Conservation (phyloP, 2,113 vertebrate species). For the Rana temporaria region DNA sequence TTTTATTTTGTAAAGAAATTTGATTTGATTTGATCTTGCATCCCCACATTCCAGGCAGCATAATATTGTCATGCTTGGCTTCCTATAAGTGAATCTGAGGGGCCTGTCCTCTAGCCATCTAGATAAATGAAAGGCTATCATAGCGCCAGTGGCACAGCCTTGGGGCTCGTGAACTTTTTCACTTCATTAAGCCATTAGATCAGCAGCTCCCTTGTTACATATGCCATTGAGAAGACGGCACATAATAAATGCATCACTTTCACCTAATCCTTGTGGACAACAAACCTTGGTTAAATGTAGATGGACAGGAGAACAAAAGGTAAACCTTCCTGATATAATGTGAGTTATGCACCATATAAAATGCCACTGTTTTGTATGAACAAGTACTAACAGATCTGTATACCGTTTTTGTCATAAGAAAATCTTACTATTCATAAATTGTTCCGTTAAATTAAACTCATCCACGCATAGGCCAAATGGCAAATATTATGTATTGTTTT, state of each 20-base stretch:
- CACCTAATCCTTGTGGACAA: conserved; percentile 18
- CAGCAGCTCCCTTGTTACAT: not conserved
- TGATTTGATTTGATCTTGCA: not conserved
- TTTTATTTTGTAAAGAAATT: no score
- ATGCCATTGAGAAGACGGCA: conserved; percentile 33
- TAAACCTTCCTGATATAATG: no score
- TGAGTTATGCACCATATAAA: no score
- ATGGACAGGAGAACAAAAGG: not conserved
- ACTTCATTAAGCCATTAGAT: conserved; percentile 39
- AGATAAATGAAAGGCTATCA: not conserved
- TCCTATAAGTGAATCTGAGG: not conserved
- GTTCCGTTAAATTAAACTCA: no score
- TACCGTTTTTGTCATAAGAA: no score
- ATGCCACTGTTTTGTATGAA: no score
- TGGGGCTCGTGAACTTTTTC: conserved; percentile 26
- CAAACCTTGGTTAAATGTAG: not conserved
- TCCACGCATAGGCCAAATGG: no score
- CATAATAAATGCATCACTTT: conserved; percentile 15
- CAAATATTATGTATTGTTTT: no score
- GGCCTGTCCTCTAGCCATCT: not conserved
- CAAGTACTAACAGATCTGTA: no score
- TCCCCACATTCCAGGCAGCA: not conserved
- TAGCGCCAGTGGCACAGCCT: conserved; percentile 27
- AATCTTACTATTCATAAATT: no score
- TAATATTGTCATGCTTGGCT: not conserved